Conservation (phyloP, 1,140 invertebrate genomes). For the Zelostemma sp. region DNA sequence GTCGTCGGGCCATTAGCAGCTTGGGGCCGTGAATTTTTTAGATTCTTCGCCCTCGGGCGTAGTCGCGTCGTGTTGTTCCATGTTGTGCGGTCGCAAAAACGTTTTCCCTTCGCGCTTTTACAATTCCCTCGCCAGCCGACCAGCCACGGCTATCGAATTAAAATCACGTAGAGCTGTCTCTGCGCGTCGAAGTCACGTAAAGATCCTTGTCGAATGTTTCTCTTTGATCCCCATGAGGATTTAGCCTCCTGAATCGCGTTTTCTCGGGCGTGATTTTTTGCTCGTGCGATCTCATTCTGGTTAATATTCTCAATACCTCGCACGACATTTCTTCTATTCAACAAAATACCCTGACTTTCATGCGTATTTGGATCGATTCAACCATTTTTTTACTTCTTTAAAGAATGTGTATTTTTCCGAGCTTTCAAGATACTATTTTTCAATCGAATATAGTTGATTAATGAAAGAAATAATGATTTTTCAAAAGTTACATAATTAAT, state of each 20-base stretch:
- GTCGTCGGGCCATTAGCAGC: conserved; percentile 55
- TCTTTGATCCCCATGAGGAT: conserved; percentile 5
- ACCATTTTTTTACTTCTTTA: too few relatives aligned
- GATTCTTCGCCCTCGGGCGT: conserved; percentile 5
- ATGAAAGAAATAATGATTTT: too few relatives aligned
- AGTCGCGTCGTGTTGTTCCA: neutral
- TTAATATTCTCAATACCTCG: too few relatives aligned
- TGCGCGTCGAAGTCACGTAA: conserved; percentile 5
- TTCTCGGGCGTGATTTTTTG: conserved; percentile 37
- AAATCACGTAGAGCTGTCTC: conserved; percentile 23
- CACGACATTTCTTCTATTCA: too few relatives aligned
- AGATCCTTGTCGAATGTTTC: conserved; percentile 11
- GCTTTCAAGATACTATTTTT: too few relatives aligned
- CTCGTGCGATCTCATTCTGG: conserved; percentile 8
- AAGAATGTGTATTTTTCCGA: too few relatives aligned
- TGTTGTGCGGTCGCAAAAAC: conserved; percentile 18
- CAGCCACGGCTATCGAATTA: conserved; percentile 15
- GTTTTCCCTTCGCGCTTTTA: conserved; percentile 7
- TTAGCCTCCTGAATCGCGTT: conserved; percentile 32
- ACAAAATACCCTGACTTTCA: too few relatives aligned
- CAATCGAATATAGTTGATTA: too few relatives aligned
- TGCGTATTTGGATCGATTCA: too few relatives aligned
- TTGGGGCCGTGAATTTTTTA: conserved; percentile 56
- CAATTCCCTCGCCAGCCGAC: conserved; percentile 7
- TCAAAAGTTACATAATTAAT: too few relatives aligned